phyloP scores from a whole-genome alignment of 2,797 vertebrate genomes.

The Helostoma temminkii region DNA sequence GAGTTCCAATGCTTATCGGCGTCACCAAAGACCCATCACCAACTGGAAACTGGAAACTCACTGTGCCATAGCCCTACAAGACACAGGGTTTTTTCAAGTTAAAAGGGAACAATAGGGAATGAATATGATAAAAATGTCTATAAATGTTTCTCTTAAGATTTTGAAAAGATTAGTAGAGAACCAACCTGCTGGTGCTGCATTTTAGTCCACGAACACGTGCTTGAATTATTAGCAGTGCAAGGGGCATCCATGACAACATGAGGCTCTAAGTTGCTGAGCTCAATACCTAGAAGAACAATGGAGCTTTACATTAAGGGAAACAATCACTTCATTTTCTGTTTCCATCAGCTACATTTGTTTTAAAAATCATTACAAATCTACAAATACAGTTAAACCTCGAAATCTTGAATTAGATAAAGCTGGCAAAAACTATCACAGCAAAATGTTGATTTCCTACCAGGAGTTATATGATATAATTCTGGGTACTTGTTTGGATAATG shows the following conservation, averaged over 20 bases:
- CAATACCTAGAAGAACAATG: constrained; percentile 62
- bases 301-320: not conserved
- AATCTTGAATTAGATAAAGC: not conserved
- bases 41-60: constrained; percentile 86
- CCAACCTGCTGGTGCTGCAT: constrained; percentile 72
- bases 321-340: not conserved
- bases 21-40: constrained; percentile 84
- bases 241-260: constrained; percentile 69
- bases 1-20: constrained; percentile 87
- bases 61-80: constrained; percentile 55
- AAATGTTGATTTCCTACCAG: not conserved
- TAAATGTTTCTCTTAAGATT: not conserved
- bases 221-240: constrained; percentile 77
- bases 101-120: not conserved
- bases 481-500: no score
- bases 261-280: constrained; percentile 26
- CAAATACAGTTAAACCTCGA: not conserved
- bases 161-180: not conserved
- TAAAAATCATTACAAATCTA: not conserved
- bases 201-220: constrained; percentile 83
- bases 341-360: constrained; percentile 2
- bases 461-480: no score
- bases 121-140: not conserved
- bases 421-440: not conserved
- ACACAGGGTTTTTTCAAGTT: constrained; percentile 11